phyloP scores from a whole-genome alignment of 2,888 invertebrate species.

The Lagria hirta region DNA sequence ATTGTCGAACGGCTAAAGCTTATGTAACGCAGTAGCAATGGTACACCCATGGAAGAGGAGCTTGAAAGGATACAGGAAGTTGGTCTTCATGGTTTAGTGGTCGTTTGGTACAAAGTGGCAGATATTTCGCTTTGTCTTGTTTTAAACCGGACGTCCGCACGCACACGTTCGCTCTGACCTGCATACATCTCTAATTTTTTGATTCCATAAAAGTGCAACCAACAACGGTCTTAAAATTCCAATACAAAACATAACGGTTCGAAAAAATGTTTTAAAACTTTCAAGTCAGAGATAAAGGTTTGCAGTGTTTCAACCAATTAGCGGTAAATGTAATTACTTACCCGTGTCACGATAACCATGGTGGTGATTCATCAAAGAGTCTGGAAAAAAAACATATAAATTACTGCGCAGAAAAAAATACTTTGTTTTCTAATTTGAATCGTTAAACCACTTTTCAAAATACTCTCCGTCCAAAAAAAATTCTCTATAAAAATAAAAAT shows the following conservation, averaged over 20 bases:
- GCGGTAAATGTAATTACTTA: constrained; percentile 41
- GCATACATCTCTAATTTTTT: background rate
- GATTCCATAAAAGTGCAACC: background rate
- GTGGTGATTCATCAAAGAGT: constrained; percentile 27
- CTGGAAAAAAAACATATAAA: constrained; percentile 7
- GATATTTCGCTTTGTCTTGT: constrained; percentile 5
- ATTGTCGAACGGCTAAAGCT: constrained; percentile 10
- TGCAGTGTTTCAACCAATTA: background rate
- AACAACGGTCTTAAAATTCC: background rate
- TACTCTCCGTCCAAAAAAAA: background rate
- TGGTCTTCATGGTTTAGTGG: constrained; percentile 27
- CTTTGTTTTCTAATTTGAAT: background rate
- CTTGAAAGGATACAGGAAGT: constrained; percentile 20
- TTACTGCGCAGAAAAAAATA: background rate
- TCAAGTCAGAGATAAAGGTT: constrained; percentile 1
- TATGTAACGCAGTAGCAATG: constrained; percentile 11
- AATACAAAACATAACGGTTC: background rate
- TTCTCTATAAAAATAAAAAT: background rate
- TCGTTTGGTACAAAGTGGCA: constrained; percentile 21
- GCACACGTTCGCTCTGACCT: too few species aligned
- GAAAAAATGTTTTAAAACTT: background rate
- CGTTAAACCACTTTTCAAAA: too few species aligned
- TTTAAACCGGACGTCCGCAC: constrained; percentile 19
- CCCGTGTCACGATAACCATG: constrained; percentile 60
- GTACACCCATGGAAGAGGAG: constrained; percentile 10